Percentiles rank a stretch among this genome's conserved stretches.
These are phyloP conservation scores for Athetis lepigone DNA, from an alignment of 2,888 invertebrate species.

Conservation along the genomic window DNA sequence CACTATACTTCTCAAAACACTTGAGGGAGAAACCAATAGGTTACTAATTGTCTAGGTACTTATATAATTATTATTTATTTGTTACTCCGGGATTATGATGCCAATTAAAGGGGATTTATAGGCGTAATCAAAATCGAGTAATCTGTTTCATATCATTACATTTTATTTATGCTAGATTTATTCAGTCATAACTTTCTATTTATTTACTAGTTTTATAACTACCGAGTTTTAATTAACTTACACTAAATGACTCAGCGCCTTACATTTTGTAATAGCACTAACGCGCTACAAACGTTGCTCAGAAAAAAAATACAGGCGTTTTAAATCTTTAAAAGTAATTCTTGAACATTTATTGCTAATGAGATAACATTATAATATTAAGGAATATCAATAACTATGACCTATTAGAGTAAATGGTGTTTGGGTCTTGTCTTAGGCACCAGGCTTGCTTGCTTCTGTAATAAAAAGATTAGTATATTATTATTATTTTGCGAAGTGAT, in stretches of 20 bases:
- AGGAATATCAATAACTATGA: neutral
- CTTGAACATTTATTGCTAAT: neutral
- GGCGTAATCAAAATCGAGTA: neutral
- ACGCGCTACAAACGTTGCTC: conserved; percentile 3
- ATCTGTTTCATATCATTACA: neutral
- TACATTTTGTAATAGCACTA: conserved; percentile 4
- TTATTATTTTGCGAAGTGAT: no score
- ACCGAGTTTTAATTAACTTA: neutral
- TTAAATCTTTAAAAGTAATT: neutral
- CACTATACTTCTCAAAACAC: no score
- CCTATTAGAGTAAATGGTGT: neutral
- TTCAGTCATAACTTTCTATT: conserved; percentile 12
- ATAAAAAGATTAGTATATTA: no score
- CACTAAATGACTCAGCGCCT: conserved; percentile 28
- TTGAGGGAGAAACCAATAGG: no score
- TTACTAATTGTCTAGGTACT: no score
- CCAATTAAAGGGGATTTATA: neutral
- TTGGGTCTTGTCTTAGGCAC: conserved; percentile 48
- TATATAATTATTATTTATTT: no score
- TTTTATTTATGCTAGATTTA: conserved; percentile 27
- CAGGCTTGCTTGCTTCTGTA: conserved; percentile 69
- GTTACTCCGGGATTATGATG: no score
- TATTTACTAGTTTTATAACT: neutral
- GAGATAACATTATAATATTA: neutral
- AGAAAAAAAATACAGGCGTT: conserved; percentile 27